These are phyloP conservation scores for Abrostola tripartita DNA, from an alignment of 2,888 invertebrate genomes.

Conservation along the genomic window DNA sequence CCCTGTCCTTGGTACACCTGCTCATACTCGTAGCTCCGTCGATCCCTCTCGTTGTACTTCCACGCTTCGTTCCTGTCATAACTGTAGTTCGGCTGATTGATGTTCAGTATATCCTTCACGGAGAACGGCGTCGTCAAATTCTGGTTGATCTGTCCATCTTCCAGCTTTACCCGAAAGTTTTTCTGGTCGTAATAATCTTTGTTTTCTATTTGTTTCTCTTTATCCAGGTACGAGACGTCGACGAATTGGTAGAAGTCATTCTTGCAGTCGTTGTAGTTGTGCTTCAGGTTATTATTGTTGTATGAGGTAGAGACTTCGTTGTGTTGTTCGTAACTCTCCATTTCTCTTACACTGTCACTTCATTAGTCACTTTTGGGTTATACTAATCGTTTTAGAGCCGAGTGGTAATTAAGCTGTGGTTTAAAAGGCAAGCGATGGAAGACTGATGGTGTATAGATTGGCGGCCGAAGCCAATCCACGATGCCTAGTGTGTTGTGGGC, in stretches of 20 bases:
- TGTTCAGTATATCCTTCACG: conserved; percentile 82
- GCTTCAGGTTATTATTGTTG: conserved; percentile 75
- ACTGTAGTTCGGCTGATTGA: conserved; percentile 72
- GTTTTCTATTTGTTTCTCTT: conserved; percentile 61
- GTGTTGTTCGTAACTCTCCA: conserved; percentile 81
- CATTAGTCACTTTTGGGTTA: conserved; percentile 65
- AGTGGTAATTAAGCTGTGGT: conserved; percentile 75
- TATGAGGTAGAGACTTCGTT: conserved; percentile 79
- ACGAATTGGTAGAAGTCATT: conserved; percentile 68
- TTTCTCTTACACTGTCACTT: conserved; percentile 63
- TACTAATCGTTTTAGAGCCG: conserved; percentile 66
- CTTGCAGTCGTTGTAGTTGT: conserved; percentile 75
- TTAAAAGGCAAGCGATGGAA: conserved; percentile 76
- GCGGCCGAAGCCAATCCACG: conserved; percentile 79
- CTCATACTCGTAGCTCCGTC: conserved; percentile 72
- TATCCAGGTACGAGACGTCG: conserved; percentile 62
- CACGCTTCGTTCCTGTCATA: conserved; percentile 77
- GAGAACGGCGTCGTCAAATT: conserved; percentile 78
- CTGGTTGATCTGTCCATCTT: conserved; percentile 64
- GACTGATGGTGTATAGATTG: conserved; percentile 82
- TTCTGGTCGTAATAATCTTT: conserved; percentile 65
- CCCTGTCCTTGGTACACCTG: conserved; percentile 68
- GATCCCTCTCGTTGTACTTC: conserved; percentile 73
- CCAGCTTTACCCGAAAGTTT: conserved; percentile 70
- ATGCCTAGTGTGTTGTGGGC: conserved; percentile 70